Percentiles rank a stretch among this genome's conserved stretches.
Evolutionary conservation across 2,888 invertebrate genomes (phyloP).

Genomic region (Acholoe squamosa): DNA sequence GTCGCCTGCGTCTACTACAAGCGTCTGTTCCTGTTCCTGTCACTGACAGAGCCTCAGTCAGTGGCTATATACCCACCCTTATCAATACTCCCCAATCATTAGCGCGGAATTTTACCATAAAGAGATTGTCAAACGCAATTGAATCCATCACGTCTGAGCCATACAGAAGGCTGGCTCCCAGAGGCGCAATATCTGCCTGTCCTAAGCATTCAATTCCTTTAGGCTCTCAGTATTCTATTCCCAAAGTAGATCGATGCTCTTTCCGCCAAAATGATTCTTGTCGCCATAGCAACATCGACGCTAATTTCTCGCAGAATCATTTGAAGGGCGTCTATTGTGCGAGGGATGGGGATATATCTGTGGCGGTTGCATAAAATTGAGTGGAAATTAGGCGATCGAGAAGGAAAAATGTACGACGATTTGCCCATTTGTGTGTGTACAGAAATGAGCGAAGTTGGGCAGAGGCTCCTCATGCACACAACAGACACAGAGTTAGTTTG

Average conservation of each 20-base stretch:
- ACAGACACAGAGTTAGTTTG: not conserved
- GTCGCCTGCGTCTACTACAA: not conserved
- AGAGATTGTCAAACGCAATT: conserved; percentile 41
- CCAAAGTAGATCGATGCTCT: conserved; percentile 32
- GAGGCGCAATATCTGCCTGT: conserved; percentile 14
- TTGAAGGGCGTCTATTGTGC: not conserved
- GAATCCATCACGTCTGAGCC: not conserved
- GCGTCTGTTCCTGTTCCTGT: not conserved
- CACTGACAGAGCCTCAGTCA: not conserved
- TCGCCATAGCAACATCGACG: conserved; percentile 37
- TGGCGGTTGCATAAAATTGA: not conserved
- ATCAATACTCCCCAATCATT: conserved; percentile 11
- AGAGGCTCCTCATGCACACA: not conserved
- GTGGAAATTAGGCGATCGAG: not conserved
- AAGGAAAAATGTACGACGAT: not conserved
- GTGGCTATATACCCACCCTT: not conserved
- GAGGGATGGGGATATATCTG: not conserved
- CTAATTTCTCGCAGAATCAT: not conserved
- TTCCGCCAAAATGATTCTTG: conserved; percentile 18
- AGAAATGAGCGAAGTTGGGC: too few species aligned
- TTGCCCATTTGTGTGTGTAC: too few species aligned
- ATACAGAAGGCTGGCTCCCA: not conserved
- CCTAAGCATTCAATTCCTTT: conserved; percentile 35
- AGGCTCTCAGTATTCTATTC: conserved; percentile 20
- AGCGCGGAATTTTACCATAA: conserved; percentile 3